These are phyloP conservation scores for Pseudomyrmex dendroicus DNA, from an alignment of 1,140 invertebrate genomes.

Conservation along the genomic window DNA sequence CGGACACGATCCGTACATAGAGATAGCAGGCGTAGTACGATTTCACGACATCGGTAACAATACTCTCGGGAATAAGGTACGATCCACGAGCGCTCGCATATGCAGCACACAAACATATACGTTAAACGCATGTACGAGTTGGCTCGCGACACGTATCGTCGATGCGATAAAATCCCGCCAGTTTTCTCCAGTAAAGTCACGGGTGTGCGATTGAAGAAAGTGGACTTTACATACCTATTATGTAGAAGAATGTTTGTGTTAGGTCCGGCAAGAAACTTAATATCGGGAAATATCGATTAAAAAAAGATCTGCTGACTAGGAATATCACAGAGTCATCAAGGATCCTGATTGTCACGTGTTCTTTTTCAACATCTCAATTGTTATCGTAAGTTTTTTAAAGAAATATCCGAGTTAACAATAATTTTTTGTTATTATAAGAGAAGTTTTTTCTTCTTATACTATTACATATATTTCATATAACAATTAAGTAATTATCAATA, in stretches of 20 bases:
- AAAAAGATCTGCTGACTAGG: not conserved
- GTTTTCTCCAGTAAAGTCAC: slow-evolving; percentile 14
- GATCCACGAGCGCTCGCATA: slow-evolving; percentile 25
- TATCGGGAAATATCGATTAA: slow-evolving; percentile 13
- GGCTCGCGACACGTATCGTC: slow-evolving; percentile 44
- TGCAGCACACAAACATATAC: not conserved
- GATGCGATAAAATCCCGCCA: slow-evolving; percentile 28
- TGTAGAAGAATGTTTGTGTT: slow-evolving; percentile 24
- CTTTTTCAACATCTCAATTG: not conserved
- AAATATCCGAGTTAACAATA: too few relatives aligned
- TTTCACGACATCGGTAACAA: slow-evolving; percentile 68
- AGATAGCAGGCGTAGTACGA: slow-evolving; percentile 60
- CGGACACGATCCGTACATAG: slow-evolving; percentile 60
- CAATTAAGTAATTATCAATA: too few relatives aligned
- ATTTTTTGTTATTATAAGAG: too few relatives aligned
- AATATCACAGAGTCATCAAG: not conserved
- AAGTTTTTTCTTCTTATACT: too few relatives aligned
- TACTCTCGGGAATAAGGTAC: slow-evolving; percentile 63
- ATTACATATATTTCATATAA: too few relatives aligned
- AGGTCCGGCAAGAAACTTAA: not conserved
- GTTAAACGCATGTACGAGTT: not conserved
- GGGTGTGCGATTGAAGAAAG: slow-evolving; percentile 14
- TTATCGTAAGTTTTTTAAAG: too few relatives aligned
- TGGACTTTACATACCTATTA: not conserved
- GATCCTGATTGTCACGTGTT: not conserved